These are phyloP conservation scores for Andrena camellia DNA, from an alignment of 2,888 invertebrate genomes.

Conservation along the genomic window DNA sequence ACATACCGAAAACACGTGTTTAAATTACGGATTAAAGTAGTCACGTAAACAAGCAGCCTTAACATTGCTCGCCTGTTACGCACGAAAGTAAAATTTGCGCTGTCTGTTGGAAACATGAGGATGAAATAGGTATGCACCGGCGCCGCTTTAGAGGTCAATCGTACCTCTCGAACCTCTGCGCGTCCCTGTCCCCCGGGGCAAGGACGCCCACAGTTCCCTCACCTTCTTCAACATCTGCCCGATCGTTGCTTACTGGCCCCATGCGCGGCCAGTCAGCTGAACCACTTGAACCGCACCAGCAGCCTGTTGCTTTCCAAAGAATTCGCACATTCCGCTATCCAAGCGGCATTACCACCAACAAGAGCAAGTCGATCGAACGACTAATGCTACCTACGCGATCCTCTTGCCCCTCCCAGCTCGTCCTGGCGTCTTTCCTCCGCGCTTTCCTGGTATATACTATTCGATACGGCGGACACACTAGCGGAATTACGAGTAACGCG, in stretches of 20 bases:
- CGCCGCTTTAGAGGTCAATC: constrained; percentile 69
- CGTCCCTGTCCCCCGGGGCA: constrained; percentile 79
- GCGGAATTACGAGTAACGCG: constrained; percentile 69
- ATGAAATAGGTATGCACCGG: constrained; percentile 24
- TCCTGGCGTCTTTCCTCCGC: constrained; percentile 16
- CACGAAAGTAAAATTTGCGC: constrained; percentile 9
- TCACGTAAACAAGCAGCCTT: too few species aligned
- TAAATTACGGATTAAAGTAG: neutral
- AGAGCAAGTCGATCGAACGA: constrained; percentile 69
- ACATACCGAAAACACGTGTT: neutral
- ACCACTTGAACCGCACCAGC: constrained; percentile 42
- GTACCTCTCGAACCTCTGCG: constrained; percentile 65
- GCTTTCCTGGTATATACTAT: constrained; percentile 19
- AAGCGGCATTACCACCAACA: constrained; percentile 65
- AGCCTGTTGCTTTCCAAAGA: constrained; percentile 70
- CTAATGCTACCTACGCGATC: constrained; percentile 73
- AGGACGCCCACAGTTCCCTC: constrained; percentile 80
- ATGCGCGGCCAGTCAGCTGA: constrained; percentile 30
- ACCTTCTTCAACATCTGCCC: constrained; percentile 75
- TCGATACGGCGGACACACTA: constrained; percentile 46
- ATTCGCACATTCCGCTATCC: constrained; percentile 75
- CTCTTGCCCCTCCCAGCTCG: constrained; percentile 16
- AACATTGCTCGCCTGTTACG: neutral
- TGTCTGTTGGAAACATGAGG: neutral
- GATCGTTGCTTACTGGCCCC: constrained; percentile 42